Conservation (phyloP, 2,888 invertebrate genomes). For the Clusia tigrina region DNA sequence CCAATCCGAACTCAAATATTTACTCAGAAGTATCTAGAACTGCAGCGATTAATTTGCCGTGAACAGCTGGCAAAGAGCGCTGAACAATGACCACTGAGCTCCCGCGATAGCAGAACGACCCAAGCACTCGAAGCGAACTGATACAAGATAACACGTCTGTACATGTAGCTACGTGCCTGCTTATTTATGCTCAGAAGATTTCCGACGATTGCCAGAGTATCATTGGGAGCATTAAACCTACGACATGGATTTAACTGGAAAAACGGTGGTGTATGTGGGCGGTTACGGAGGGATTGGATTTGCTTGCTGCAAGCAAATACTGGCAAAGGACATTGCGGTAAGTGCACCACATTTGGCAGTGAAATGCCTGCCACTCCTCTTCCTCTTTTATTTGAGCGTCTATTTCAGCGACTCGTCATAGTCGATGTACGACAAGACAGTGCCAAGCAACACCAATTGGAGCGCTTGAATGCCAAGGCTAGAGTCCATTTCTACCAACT, state of each 20-base stretch:
- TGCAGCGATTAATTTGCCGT: too few relatives aligned
- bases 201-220: too few relatives aligned
- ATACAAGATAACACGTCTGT: too few relatives aligned
- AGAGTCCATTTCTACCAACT: slow-evolving; percentile 33
- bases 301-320: slow-evolving; percentile 38
- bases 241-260: slow-evolving; percentile 35
- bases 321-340: slow-evolving; percentile 39
- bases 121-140: too few relatives aligned
- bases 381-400: neutral
- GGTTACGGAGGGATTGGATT: slow-evolving; percentile 45
- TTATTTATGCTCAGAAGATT: too few relatives aligned
- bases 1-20: too few relatives aligned
- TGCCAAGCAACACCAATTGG: slow-evolving; percentile 27
- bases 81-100: too few relatives aligned
- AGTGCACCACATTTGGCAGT: slow-evolving; percentile 13
- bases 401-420: slow-evolving; percentile 36
- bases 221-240: too few relatives aligned
- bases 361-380: neutral
- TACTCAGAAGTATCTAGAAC: too few relatives aligned
- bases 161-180: too few relatives aligned
- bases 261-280: slow-evolving; percentile 39
- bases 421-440: slow-evolving; percentile 38
- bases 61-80: too few relatives aligned
- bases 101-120: too few relatives aligned
- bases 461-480: slow-evolving; percentile 28